Base-by-base conservation (phyloP, 2,797 vertebrate species). In the Phyllotis vaccarum region DNA sequence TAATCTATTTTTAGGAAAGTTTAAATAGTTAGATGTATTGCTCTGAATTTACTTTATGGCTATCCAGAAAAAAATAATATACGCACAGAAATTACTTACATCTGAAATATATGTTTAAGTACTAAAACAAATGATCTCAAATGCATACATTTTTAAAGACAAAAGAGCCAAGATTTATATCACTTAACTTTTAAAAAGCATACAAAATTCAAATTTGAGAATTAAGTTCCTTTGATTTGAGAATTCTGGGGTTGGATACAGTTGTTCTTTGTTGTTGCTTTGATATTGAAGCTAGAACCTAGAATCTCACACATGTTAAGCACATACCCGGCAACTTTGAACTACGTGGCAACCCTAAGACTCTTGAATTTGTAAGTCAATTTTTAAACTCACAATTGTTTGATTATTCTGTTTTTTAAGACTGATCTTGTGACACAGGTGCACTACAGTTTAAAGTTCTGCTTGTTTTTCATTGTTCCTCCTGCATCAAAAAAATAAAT, bases 1-100 rank as follows among this genome's bases (percentile, higher is more conserved):
- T 97, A 97, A 97, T 95, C 85, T 97, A 95, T 97, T 98, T 98
- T 98, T 98, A 96, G 86, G 82, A 94, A 97, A 97, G 74, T 97
- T 95, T 97, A 92, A 97, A 97, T 83, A 92, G 91, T 94, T 87
- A 54, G 29, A 83, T 90, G 6, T n/a, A 87, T 22, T 79, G 78
- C 21, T 95, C 49, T 94, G 40, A 89, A 95, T 87, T 91, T 95
- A 70, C 82, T 89, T 91, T 89, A 64, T 95, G 56, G 90, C 74
- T 64, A 3, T 54, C 29, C 11, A 54, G 34, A 10, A 66, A 9
- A 90, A 93, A 60, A 68, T 40, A 89, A 7, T 66, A 2, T 86
- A 96, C 89, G 89, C 58, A 86, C 19, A 85, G 43, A 87, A 76
- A 95, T 24, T 66, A 8, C 80, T 64, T 64, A 87, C 19, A 80